Conservation (phyloP, 2,888 invertebrate genomes). For the Synanthedon vespiformis region DNA sequence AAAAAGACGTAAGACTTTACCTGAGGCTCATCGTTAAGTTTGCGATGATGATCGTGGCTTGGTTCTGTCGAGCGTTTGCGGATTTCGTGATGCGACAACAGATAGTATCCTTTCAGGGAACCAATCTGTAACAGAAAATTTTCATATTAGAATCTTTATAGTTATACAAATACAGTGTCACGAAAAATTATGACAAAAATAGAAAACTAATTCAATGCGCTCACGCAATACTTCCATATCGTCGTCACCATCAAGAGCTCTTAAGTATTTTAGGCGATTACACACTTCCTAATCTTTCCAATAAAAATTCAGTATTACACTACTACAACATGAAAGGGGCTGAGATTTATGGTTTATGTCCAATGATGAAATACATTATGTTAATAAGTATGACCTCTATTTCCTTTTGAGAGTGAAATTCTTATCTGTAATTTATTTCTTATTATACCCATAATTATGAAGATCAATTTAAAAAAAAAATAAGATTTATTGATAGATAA, state of each 20-base stretch:
- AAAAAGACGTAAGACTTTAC: conserved; percentile 19
- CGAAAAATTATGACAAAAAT: not conserved
- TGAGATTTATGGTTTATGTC: no score
- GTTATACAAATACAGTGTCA: not conserved
- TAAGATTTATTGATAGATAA: no score
- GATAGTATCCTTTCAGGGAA: conserved; percentile 85
- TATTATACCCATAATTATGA: no score
- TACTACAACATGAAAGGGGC: no score
- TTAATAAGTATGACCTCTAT: no score
- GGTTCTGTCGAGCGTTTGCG: conserved; percentile 85
- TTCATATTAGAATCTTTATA: not conserved
- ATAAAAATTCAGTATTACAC: not conserved
- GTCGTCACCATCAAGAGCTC: conserved; percentile 7
- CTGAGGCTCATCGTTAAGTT: conserved; percentile 78
- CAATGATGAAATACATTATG: no score
- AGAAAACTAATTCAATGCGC: not conserved
- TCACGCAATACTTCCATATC: conserved; percentile 11
- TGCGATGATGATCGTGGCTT: conserved; percentile 82
- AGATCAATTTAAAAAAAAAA: no score
- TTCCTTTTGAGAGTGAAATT: no score
- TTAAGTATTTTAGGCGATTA: not conserved
- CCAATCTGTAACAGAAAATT: conserved; percentile 81
- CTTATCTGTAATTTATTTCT: no score
- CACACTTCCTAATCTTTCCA: not conserved
- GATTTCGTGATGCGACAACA: conserved; percentile 86